Evolutionary conservation across 2,113 vertebrate species (phyloP).

Genomic region (Motacilla tschutschensis): DNA sequence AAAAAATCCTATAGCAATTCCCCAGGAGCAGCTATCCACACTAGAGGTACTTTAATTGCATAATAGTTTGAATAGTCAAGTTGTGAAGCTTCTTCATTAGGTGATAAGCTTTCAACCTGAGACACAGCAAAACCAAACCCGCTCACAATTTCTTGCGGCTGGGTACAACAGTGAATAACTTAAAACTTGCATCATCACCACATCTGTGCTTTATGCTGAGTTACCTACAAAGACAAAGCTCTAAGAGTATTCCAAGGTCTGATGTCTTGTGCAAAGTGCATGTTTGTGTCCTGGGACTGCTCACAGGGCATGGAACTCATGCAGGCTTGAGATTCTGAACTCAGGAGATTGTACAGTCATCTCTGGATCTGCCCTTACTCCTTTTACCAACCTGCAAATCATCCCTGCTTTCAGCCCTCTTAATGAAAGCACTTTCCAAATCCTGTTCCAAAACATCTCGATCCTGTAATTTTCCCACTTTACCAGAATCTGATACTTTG

Average conservation of each 20-base stretch:
- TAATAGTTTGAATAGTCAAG: background rate
- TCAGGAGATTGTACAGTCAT: conserved; percentile 87
- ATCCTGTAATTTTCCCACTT: background rate
- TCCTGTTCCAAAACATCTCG: background rate
- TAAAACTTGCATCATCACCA: background rate
- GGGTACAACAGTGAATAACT: background rate
- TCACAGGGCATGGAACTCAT: background rate
- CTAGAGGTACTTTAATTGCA: background rate
- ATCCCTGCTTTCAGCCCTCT: conserved; percentile 9
- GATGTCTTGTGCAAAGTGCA: background rate
- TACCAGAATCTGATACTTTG: background rate
- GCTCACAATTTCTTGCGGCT: background rate
- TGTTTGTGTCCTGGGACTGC: background rate
- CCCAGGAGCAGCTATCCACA: background rate
- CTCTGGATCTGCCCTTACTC: conserved; percentile 80
- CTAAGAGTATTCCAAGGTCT: background rate
- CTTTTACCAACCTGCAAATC: conserved; percentile 63
- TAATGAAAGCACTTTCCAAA: background rate
- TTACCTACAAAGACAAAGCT: background rate
- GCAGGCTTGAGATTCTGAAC: background rate
- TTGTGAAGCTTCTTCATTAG: background rate
- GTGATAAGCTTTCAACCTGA: background rate
- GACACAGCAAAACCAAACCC: background rate
- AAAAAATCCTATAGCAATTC: background rate
- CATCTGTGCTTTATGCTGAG: background rate